Base-by-base conservation (phyloP, 1,140 invertebrate genomes). In the Drosophila ercepeae region DNA sequence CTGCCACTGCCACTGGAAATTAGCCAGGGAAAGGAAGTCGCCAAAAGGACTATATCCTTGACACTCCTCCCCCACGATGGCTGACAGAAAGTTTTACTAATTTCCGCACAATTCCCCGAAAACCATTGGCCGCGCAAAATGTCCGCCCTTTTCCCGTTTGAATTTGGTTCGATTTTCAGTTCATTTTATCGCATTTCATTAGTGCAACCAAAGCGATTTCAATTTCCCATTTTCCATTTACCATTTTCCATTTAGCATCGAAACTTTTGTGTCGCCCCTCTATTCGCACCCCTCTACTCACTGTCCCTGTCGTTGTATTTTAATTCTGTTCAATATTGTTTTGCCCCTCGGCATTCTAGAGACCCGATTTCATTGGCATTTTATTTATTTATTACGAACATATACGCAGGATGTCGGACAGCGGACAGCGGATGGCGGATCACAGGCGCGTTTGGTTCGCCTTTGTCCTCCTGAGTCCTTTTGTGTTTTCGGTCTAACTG, bases 141-240 rank as follows among this genome's bases (percentile, higher is more conserved):
- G 63, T 75, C 50, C 49, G 55, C 59, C 79, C 67, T 42, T 48
- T 49, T 50, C 67, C 21, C 58, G n/a, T 60, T 34, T 42, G 49
- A 76, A 79, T 86, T 54, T 55, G 59, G 48, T 57, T 73, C 77
- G 44, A 50, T 76, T 52, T 25, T 61, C 60, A 63, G 60, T 67
- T 44, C 58, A 69, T 74, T 84, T 86, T 86, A 84, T 86, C 76
- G 76, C 72, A 76, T 84, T 84, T 86, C 81, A 84, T 84, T 84
- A 86, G 76, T 14, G 54, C 25, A 41, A 34, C 8, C 14, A 42
- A 42, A 44, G 25, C 13, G 36, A 14, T 46, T 36, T 14, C 19
- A 53, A 65, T 63, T 58, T 54, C 21, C 42, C 45, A 45, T 59
- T 64, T 64, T 23, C 55, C 59, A 60, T 58, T 34, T 48, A 39